phyloP scores from a whole-genome alignment of 2,888 invertebrate species.

The Sialis fuliginosa region DNA sequence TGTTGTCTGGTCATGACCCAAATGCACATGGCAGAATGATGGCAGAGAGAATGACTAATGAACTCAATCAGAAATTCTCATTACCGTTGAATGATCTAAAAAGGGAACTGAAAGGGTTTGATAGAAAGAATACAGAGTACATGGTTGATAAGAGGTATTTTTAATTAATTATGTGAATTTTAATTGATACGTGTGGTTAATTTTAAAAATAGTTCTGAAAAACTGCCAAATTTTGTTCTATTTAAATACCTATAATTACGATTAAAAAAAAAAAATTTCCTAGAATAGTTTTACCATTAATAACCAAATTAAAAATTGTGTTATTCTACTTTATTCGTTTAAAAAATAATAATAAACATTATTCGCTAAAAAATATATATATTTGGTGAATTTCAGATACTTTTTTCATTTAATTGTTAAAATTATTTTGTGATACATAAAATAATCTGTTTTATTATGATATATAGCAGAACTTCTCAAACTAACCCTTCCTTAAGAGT shows the following conservation, averaged over 20 bases:
- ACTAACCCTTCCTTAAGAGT: too few relatives aligned
- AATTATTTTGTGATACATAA: too few relatives aligned
- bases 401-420: too few relatives aligned
- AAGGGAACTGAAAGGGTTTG: constrained; percentile 42
- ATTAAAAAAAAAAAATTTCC: neutral
- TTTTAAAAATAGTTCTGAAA: neutral
- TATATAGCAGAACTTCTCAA: too few relatives aligned
- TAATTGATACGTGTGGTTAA: neutral
- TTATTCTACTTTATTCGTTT: neutral
- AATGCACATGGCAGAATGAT: constrained; percentile 24
- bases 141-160: constrained; percentile 46
- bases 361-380: too few relatives aligned
- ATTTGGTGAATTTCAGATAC: too few relatives aligned
- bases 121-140: constrained; percentile 37
- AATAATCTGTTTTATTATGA: too few relatives aligned
- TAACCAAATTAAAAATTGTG: neutral
- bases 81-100: constrained; percentile 40
- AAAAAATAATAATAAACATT: too few relatives aligned
- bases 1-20: constrained; percentile 16
- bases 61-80: constrained; percentile 36
- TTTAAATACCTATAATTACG: neutral
- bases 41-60: constrained; percentile 23
- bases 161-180: neutral
- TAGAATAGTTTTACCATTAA: neutral
- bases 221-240: neutral